Percentiles rank a stretch among this genome's conserved stretches.
phyloP scores from a whole-genome alignment of 1,140 invertebrate genomes.

The Portunus trituberculatus region DNA sequence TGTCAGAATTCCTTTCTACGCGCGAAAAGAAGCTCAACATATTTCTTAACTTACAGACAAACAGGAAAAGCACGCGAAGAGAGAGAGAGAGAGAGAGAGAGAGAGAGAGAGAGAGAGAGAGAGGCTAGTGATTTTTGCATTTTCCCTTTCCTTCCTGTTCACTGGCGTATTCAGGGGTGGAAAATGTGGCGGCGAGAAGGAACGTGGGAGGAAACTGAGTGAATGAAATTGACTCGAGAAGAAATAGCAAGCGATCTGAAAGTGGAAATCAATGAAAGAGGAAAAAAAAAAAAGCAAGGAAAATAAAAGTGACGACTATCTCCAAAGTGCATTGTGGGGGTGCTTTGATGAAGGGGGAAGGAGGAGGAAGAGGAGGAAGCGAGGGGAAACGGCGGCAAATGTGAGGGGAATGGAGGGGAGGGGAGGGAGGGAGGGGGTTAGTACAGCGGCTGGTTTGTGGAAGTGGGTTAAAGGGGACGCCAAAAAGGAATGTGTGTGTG shows the following conservation, averaged over 20 bases:
- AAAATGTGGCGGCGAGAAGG: background rate
- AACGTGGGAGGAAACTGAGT: background rate
- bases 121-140: background rate
- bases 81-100: background rate
- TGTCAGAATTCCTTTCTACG: background rate
- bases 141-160: background rate
- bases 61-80: background rate
- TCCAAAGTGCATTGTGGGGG: background rate
- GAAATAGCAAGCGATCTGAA: background rate
- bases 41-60: background rate
- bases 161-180: background rate
- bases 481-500: background rate
- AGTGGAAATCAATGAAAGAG: background rate
- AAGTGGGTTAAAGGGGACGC: background rate
- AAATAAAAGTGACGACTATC: background rate
- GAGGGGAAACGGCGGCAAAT: background rate
- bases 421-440: background rate
- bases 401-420: background rate
- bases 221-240: constrained; percentile 11
- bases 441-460: background rate
- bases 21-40: background rate
- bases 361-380: background rate
- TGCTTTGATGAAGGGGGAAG: background rate
- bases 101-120: background rate
- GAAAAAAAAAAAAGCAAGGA: background rate